phyloP scores from a whole-genome alignment of 2,888 invertebrate genomes.

The Hemicrepidius hirtus region DNA sequence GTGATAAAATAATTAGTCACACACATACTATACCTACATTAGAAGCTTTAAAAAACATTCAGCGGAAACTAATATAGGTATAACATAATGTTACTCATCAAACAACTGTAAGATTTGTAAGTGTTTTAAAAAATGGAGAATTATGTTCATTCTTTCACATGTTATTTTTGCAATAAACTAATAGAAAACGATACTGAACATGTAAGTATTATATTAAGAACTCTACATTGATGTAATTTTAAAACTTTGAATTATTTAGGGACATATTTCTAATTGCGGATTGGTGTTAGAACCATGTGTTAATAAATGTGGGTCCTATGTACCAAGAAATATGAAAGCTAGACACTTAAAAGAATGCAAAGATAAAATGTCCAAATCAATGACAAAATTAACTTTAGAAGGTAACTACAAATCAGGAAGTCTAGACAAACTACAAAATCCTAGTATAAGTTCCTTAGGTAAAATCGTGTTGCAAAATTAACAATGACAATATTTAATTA shows the following conservation, averaged over 20 bases:
- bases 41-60: slow-evolving; percentile 2
- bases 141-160: slow-evolving; percentile 69
- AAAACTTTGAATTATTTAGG: slow-evolving; percentile 68
- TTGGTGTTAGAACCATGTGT: slow-evolving; percentile 84
- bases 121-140: slow-evolving; percentile 11
- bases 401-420: neutral
- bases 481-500: neutral
- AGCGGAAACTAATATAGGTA: slow-evolving; percentile 17
- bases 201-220: slow-evolving; percentile 74
- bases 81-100: slow-evolving; percentile 11
- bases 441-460: slow-evolving; percentile 2
- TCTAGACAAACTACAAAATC: neutral
- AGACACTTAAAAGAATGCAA: slow-evolving; percentile 75
- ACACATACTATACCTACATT: neutral
- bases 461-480: neutral
- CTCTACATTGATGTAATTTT: too few species aligned
- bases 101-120: neutral
- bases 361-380: slow-evolving; percentile 56
- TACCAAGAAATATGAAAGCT: slow-evolving; percentile 78
- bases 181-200: slow-evolving; percentile 79
- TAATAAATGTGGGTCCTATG: slow-evolving; percentile 81
- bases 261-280: slow-evolving; percentile 81
- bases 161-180: slow-evolving; percentile 81
- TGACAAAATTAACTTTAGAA: slow-evolving; percentile 17
- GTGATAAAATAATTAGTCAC: slow-evolving; percentile 14